Conservation (phyloP, 2,888 invertebrate genomes). For the Toxonevra muliebris region DNA sequence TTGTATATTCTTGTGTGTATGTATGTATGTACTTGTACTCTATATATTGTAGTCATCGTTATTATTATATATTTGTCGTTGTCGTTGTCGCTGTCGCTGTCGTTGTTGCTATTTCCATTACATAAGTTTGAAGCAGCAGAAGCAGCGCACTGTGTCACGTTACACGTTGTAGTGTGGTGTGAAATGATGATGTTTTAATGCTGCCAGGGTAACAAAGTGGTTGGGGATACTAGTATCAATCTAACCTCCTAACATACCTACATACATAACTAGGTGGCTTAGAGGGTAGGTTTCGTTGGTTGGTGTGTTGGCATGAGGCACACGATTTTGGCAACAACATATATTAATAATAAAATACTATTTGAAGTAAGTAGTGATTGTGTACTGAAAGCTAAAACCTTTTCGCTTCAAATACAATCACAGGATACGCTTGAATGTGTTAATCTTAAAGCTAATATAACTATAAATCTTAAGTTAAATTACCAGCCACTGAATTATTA, state of each 20-base stretch:
- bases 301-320: neutral
- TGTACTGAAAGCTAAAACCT: too few relatives aligned
- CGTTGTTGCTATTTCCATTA: too few relatives aligned
- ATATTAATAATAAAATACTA: too few relatives aligned
- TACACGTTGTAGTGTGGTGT: constrained; percentile 30
- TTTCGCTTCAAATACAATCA: too few relatives aligned
- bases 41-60: too few relatives aligned
- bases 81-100: too few relatives aligned
- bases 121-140: too few relatives aligned
- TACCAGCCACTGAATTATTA: too few relatives aligned
- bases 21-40: neutral
- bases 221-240: neutral
- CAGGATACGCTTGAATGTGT: too few relatives aligned
- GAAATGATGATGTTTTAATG: constrained; percentile 20
- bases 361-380: too few relatives aligned
- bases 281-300: neutral
- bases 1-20: neutral
- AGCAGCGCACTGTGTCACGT: constrained; percentile 21
- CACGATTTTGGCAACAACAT: neutral
- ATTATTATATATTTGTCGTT: neutral
- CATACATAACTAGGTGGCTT: constrained; percentile 32
- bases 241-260: neutral
- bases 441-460: too few relatives aligned
- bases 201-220: neutral
- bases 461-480: too few relatives aligned